Evolutionary conservation across 1,140 invertebrate genomes (phyloP), one percentile per base, ranked within the genome.

Genomic region (Batillaria attramentaria): DNA sequence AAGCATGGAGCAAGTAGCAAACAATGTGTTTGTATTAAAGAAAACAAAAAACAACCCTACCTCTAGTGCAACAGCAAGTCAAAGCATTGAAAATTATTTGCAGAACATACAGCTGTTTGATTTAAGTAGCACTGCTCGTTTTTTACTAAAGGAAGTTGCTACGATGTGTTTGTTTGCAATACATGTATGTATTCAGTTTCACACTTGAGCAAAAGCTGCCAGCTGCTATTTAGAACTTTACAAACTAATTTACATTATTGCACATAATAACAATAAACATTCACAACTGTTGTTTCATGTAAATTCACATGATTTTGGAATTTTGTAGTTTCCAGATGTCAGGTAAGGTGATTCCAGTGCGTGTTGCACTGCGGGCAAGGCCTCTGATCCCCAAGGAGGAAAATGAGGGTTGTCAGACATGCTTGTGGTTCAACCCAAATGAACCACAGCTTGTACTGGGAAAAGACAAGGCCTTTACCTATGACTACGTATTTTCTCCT

Each of bases 371-470:
- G 2, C 90, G 96, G 33, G 94, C 96, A 41, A 93, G 96, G 60
- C 96, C 96, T 0, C 91, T 97, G 57, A 94, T 96, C 54, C 90
- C 91, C 43, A 93, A 93, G 24, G 96, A 98, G 90, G 87, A 79
- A 10, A 83, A 84, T 33, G 89, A 91, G 66, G 90, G 90, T 16
- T 91, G 90, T 84, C 87, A 90, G 72, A 72, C 76, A 13, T 91
- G 91, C 83, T 78, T 91, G 4, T 81, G 83, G 31, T 88, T 88
- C 62, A 84, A 87, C 13, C 72, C 84, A 43, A 80, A 84, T 77
- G 89, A 91, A 68, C 97, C 97, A 31, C 85, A 99, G 88, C 95
- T 99, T 33, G 92, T 97, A 0, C 92, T 99, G 4, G 97, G 97
- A 69, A 94, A 95, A 16, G 97, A 99, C 90, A 94, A 95, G 83